phyloP scores from a whole-genome alignment of 2,888 invertebrate species.

The Schizaphis graminum region DNA sequence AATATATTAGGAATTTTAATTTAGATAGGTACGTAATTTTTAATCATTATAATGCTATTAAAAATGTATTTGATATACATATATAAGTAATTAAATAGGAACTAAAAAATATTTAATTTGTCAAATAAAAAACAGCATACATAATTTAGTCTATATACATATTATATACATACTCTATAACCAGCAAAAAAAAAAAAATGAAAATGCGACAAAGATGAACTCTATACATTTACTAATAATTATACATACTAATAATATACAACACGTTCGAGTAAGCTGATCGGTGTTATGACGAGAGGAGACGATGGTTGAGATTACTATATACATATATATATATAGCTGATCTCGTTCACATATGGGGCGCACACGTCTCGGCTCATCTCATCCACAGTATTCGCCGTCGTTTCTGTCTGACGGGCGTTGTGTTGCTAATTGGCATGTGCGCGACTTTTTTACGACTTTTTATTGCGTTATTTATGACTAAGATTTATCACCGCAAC shows the following conservation, averaged over 20 bases:
- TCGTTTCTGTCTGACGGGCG: constrained; percentile 28
- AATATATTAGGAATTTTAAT: too few relatives aligned
- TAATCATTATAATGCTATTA: background rate
- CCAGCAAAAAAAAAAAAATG: background rate
- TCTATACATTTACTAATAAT: background rate
- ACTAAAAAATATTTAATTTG: background rate
- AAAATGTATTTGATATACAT: too few relatives aligned
- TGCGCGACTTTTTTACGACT: constrained; percentile 48
- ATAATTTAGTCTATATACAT: background rate
- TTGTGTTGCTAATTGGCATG: constrained; percentile 61
- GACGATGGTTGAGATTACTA: background rate
- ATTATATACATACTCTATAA: background rate
- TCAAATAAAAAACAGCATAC: background rate
- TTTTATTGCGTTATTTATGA: constrained; percentile 55
- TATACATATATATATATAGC: background rate
- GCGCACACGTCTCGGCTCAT: constrained; percentile 22
- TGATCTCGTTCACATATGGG: constrained; percentile 2
- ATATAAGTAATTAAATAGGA: too few relatives aligned
- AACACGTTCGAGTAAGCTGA: constrained; percentile 53
- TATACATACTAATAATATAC: background rate
- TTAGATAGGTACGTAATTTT: background rate
- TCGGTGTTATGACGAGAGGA: constrained; percentile 56
- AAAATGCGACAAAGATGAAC: background rate
- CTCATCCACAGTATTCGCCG: background rate
- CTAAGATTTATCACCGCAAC: background rate